These are phyloP conservation scores for Drymonia ruficornis DNA, from an alignment of 2,888 invertebrate species.

Conservation along the genomic window DNA sequence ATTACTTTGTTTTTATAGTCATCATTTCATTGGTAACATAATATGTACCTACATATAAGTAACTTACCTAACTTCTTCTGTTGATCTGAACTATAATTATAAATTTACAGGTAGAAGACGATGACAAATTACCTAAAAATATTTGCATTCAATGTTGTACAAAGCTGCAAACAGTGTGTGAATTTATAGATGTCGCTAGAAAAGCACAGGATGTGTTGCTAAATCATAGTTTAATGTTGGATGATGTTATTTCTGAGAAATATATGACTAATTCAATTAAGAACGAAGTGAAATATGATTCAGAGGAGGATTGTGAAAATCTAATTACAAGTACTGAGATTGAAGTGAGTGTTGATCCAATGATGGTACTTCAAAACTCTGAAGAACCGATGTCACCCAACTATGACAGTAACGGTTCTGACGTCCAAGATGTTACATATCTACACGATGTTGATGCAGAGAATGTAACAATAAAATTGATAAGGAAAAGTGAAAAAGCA, in stretches of 20 bases:
- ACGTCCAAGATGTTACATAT: conserved; percentile 51
- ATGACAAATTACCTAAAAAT: conserved; percentile 88
- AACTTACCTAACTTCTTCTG: too few species aligned
- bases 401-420: conserved; percentile 30
- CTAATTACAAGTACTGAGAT: conserved; percentile 79
- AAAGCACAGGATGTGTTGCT: conserved; percentile 86
- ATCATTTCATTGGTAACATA: too few species aligned
- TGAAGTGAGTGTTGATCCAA: conserved; percentile 89
- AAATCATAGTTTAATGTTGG: conserved; percentile 61
- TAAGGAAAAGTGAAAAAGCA: conserved; percentile 47
- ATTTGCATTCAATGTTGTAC: conserved; percentile 87
- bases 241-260: conserved; percentile 62
- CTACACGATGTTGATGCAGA: conserved; percentile 56
- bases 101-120: conserved; percentile 84
- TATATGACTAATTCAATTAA: conserved; percentile 17
- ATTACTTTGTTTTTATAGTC: too few species aligned
- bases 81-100: too few species aligned
- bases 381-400: conserved; percentile 60
- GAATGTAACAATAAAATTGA: conserved; percentile 69
- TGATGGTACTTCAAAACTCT: conserved; percentile 87
- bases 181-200: conserved; percentile 87
- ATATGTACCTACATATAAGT: too few species aligned
- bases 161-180: conserved; percentile 87
- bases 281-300: conserved; percentile 37
- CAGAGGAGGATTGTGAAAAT: conserved; percentile 41